Conservation (phyloP, 2,888 invertebrate genomes). For the Cecidostiba fungosa region DNA sequence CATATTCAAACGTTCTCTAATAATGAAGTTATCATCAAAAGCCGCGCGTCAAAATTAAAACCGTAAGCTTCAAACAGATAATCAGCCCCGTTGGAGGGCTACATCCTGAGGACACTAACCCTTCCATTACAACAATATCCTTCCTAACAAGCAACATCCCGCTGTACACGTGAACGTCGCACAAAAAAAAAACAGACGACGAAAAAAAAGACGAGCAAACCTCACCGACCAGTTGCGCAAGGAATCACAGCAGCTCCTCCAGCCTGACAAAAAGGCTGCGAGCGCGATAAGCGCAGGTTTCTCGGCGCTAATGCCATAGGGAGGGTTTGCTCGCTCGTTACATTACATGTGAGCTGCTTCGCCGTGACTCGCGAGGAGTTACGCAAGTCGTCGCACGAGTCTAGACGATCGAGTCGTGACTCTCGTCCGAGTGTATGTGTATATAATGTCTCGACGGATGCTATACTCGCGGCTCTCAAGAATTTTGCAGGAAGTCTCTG, state of each 20-base stretch:
- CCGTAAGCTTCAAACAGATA: too few species aligned
- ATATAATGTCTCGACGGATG: background rate
- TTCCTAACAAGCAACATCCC: background rate
- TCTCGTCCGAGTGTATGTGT: background rate
- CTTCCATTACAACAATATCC: background rate
- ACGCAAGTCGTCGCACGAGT: constrained; percentile 44
- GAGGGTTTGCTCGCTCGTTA: constrained; percentile 30
- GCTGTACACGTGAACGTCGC: background rate
- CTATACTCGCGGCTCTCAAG: background rate
- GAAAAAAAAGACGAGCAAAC: background rate
- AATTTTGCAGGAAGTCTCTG: constrained; percentile 33
- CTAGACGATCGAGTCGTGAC: constrained; percentile 39
- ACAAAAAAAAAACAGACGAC: background rate
- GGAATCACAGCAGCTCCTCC: background rate
- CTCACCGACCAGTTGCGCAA: constrained; percentile 42
- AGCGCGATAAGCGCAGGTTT: background rate
- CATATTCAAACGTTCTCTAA: background rate
- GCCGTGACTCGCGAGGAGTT: constrained; percentile 46
- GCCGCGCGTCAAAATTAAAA: background rate
- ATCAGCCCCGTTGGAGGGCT: too few species aligned
- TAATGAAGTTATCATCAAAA: background rate
- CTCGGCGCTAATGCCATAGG: constrained; percentile 44
- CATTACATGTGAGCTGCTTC: constrained; percentile 27
- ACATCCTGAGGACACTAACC: background rate
- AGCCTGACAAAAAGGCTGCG: background rate